Base-by-base conservation (phyloP, 2,113 vertebrate genomes). In the Tragelaphus strepsiceros region DNA sequence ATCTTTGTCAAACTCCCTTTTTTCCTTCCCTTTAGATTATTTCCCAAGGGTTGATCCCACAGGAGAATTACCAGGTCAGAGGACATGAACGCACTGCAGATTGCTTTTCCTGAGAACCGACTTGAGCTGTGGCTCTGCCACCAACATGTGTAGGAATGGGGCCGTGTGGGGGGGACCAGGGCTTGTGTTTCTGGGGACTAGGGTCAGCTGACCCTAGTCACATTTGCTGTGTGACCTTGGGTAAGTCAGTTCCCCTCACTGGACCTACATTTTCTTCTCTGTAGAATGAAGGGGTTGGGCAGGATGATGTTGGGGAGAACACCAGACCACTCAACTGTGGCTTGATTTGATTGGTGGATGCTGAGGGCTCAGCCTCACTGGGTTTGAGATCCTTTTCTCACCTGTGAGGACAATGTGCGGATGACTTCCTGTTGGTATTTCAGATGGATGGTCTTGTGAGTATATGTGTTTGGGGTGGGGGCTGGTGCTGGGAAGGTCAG, bases 1-100 rank as follows among this genome's bases (percentile, higher is more conserved):
- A 51, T 97, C 94, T 97, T 96, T 96, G 94, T 97, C 96, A 97
- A 88, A 94, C 85, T 46, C 30, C 28, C 82, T 24, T 12, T 28
- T 22, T 14, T 13, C 80, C 9, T 7, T 8, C 3, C 6, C 39
- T 95, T 97, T 96, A 78, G 82, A 89, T 86, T 54, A 58, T 93
- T 98, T 97, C 88, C 92, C 49, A 58, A 49, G 93, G 78, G 35
- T 91, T 88, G 86, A 87, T 94, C 93, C 83, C 90, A 39, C 58
- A 54, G 96, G 88, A 93, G 86, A 90, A 84, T 80, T 58, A 35
- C 51, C 62, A 64, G 96, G 91, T 97, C 91, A 67, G 77, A 91
- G 92, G 93, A 46, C 15, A 43, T 0, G n/a, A 19, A 54, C 16
- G 3, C 62, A 78, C 49, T 81, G 46, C 16, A 39, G 35, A 24